Percentiles rank a stretch among this genome's conserved stretches.
Evolutionary conservation across 2,113 vertebrate species (phyloP).

Genomic region (Ammodytes dubius): DNA sequence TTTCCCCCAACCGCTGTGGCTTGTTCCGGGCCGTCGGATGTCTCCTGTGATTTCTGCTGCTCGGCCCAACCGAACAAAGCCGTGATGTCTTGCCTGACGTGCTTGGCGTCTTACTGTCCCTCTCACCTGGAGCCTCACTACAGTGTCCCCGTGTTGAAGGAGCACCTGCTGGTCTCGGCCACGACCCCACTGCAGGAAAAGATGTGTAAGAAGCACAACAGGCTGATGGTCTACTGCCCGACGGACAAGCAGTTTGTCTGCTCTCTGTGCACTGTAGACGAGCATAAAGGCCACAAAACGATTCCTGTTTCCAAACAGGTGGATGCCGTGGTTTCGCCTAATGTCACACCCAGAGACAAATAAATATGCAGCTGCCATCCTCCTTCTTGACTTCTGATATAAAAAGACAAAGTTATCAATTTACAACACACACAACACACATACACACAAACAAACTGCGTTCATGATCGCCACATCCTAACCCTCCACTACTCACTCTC

Average conservation of each 20-base stretch:
- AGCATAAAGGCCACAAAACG: neutral
- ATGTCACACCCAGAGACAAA: no score
- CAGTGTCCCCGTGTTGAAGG: conserved; percentile 32
- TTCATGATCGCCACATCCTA: no score
- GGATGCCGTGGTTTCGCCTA: no score
- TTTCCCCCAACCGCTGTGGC: neutral
- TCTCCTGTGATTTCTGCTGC: conserved; percentile 38
- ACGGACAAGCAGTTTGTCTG: conserved; percentile 25
- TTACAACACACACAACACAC: no score
- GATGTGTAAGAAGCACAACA: conserved; percentile 18
- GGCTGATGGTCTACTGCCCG: conserved; percentile 31
- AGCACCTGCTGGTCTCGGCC: conserved; percentile 14
- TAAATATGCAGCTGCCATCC: neutral
- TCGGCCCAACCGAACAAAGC: neutral
- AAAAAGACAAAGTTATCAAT: neutral
- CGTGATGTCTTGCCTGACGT: conserved; percentile 27
- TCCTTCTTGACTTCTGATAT: neutral
- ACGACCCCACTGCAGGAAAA: neutral
- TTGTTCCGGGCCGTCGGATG: conserved; percentile 12
- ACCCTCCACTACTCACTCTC: no score
- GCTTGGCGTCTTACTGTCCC: conserved; percentile 45
- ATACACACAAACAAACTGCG: no score
- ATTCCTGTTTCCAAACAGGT: neutral
- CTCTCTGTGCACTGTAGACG: conserved; percentile 16
- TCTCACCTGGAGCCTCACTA: conserved; percentile 20